Evolutionary conservation across 2,113 vertebrate species (phyloP).

Genomic region (Hiodon tergisus): DNA sequence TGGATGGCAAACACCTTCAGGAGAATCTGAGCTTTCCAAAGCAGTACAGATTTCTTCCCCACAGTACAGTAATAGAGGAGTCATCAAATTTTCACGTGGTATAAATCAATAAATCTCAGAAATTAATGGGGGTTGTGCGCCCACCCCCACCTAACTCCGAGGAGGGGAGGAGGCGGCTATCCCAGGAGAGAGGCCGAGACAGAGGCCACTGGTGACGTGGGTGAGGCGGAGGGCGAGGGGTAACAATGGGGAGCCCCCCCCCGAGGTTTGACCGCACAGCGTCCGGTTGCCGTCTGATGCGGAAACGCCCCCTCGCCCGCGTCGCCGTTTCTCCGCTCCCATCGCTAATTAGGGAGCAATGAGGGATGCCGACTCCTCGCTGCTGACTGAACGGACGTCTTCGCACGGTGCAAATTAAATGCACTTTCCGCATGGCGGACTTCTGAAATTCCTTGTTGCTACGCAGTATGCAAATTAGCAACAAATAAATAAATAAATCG

Average conservation of each 20-base stretch:
- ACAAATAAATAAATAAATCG: too few relatives aligned
- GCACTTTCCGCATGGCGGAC: neutral
- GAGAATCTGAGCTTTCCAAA: slow-evolving; percentile 4
- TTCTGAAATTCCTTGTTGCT: neutral
- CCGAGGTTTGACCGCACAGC: slow-evolving; percentile 29
- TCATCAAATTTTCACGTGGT: slow-evolving; percentile 26
- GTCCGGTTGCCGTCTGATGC: too few relatives aligned
- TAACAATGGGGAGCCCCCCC: slow-evolving; percentile 11
- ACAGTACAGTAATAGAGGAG: slow-evolving; percentile 16
- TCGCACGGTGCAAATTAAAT: neutral
- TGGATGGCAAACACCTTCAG: slow-evolving; percentile 12
- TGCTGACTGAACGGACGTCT: neutral
- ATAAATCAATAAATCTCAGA: slow-evolving; percentile 20
- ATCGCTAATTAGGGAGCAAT: slow-evolving; percentile 32
- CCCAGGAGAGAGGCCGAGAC: neutral
- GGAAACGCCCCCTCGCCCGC: too few relatives aligned
- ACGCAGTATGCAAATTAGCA: too few relatives aligned
- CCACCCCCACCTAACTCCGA: neutral
- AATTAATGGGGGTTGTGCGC: neutral
- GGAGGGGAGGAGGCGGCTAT: too few relatives aligned
- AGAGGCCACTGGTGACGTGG: neutral
- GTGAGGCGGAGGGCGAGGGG: neutral
- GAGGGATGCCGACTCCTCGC: slow-evolving; percentile 12
- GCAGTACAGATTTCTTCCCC: neutral
- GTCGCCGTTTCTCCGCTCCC: slow-evolving; percentile 20